Percentiles rank a stretch among this genome's conserved stretches.
Conservation (phyloP, 2,888 invertebrate genomes). For the Drosophila paranaensis region DNA sequence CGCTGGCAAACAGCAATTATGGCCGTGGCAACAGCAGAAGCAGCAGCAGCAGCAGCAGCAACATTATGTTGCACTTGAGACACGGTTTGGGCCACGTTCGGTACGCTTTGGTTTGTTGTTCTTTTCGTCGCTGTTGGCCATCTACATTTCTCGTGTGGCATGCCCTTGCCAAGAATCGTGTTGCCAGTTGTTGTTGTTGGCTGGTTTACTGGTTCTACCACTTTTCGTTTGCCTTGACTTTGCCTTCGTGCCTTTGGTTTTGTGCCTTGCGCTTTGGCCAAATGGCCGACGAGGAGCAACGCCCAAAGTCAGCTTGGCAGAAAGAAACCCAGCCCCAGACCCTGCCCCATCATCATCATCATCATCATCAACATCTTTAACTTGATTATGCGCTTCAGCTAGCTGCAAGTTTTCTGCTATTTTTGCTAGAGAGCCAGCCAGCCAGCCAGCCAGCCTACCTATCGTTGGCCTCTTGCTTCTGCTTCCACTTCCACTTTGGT, state of each 20-base stretch:
- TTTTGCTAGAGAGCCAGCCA: conserved; percentile 41
- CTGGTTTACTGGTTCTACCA: conserved; percentile 60
- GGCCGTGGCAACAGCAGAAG: conserved; percentile 43
- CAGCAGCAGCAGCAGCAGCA: conserved; percentile 21
- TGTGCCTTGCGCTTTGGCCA: conserved; percentile 69
- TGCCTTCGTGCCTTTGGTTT: conserved; percentile 46
- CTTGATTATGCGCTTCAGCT: conserved; percentile 20
- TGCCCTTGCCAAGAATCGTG: conserved; percentile 59
- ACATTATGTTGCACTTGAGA: conserved; percentile 65
- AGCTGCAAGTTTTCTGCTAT: conserved; percentile 46
- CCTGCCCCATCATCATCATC: conserved; percentile 20
- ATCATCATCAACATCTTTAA: conserved; percentile 12
- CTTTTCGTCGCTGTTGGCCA: conserved; percentile 27
- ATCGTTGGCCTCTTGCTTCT: conserved; percentile 28
- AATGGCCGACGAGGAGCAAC: conserved; percentile 66
- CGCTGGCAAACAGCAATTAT: conserved; percentile 58
- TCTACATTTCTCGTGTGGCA: conserved; percentile 43
- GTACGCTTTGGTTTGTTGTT: conserved; percentile 32
- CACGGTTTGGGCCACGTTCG: conserved; percentile 42
- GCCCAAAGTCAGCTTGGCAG: conserved; percentile 70
- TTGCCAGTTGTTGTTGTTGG: conserved; percentile 25
- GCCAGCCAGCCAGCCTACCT: conserved; percentile 17
- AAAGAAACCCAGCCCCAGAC: conserved; percentile 21
- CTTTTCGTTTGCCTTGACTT: conserved; percentile 58
- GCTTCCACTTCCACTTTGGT: conserved; percentile 46